Base-by-base conservation (phyloP, 2,888 invertebrate genomes). In the Drosophila ezoana region DNA sequence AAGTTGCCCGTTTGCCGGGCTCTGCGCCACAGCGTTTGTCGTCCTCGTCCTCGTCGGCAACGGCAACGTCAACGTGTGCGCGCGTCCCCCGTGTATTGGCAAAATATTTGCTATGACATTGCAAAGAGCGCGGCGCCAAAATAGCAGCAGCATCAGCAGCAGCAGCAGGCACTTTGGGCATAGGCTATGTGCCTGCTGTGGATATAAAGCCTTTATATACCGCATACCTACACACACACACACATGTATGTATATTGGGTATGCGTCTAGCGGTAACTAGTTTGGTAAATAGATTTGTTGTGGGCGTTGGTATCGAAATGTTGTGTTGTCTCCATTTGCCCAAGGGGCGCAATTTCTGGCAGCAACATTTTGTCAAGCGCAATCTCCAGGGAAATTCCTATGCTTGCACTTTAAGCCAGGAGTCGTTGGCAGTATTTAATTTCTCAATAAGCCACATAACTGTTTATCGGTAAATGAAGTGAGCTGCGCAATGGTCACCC, bases 71-170 rank as follows among this genome's bases (percentile, higher is more conserved):
- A 87, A 83, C 81, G 78, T 83, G 85, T 73, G 80, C 78, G 69
- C 85, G 68, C 66, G 63, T 87, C 85, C 81, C 81, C 35, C 6
- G 88, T 45, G 86, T 86, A 86, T 86, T 88, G 86, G 78, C 88
- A 86, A 86, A 86, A 86, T 88, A 86, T 86, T 86, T 88, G 76
- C 87, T 83, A 87, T 87, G 85, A 85, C 81, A 81, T 77, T 81
- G 79, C 81, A 79, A 79, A 81, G 69, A 81, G 81, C 75, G 75
- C 75, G 80, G 80, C 66, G 72, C 83, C 83, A 83, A 83, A 86
- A 82, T 83, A 83, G 76, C 81, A 80, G 32, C 49, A 44, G 18
- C 47, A 58, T 47, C 62, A 83, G 76, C 78, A 78, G 32, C 49
- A 44, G 18, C 47, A 58, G 54, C 62, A 51, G 41, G 78, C 84